phyloP scores from a whole-genome alignment of 2,797 vertebrate species.

The Falco berigora region DNA sequence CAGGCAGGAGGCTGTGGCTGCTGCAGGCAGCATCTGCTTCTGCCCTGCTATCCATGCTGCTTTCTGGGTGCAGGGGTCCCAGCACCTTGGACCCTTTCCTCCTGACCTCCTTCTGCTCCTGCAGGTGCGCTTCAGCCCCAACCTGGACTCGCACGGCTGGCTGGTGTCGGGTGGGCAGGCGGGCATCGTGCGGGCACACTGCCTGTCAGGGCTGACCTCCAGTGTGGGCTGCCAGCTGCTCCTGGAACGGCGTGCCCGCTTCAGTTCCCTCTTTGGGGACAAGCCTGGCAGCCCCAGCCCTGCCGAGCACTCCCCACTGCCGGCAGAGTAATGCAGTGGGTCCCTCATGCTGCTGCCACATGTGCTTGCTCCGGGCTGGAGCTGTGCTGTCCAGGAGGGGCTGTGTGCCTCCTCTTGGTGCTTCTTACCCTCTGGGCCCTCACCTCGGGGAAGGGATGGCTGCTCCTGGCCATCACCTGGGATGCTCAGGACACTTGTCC shows the following conservation, averaged over 20 bases:
- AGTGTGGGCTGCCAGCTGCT: neutral
- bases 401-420: neutral
- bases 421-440: neutral
- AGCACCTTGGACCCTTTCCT: rapidly evolving
- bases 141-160: slow-evolving; percentile 86
- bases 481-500: neutral
- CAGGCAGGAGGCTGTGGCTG: too few species aligned
- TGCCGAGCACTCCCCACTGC: rapidly evolving
- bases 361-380: rapidly evolving
- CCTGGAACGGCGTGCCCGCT: neutral
- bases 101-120: neutral
- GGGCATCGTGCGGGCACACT: slow-evolving; percentile 85
- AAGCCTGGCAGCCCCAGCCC: neutral
- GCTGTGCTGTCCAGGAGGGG: neutral
- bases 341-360: rapidly evolving
- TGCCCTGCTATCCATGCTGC: too few species aligned
- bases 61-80: neutral
- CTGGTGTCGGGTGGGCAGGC: slow-evolving; percentile 83
- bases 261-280: neutral
- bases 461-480: neutral
- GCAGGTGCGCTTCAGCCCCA: slow-evolving; percentile 92
- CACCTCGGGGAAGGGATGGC: neutral
- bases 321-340: rapidly evolving
- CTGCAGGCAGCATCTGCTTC: neutral
- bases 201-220: slow-evolving; percentile 69